phyloP scores from a whole-genome alignment of 1,140 invertebrate genomes.

The Uloborus diversus region DNA sequence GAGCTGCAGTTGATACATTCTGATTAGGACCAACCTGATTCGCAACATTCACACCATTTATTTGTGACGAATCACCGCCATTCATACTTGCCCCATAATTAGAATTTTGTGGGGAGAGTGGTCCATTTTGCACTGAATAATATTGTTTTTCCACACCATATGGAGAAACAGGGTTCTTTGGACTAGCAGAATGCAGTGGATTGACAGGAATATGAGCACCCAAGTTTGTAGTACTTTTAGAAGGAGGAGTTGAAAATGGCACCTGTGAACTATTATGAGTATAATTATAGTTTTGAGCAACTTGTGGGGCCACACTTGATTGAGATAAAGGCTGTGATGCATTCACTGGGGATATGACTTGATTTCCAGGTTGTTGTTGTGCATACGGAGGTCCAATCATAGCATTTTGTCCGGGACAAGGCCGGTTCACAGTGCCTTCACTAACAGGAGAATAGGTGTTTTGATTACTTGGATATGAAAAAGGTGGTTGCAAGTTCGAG shows the following conservation, averaged over 20 bases:
- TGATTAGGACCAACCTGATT: background rate
- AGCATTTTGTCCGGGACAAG: background rate
- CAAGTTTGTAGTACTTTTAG: no score
- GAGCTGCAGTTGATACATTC: background rate
- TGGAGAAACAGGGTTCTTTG: constrained; percentile 20
- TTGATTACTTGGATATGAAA: constrained; percentile 11
- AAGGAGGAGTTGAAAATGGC: no score
- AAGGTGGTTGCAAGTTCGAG: constrained; percentile 26
- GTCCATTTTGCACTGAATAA: constrained; percentile 16
- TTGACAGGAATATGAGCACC: no score
- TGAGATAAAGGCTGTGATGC: background rate
- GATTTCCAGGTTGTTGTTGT: background rate
- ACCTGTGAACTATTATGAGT: no score
- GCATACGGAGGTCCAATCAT: background rate
- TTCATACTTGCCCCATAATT: constrained; percentile 15
- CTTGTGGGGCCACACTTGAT: background rate
- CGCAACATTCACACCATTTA: constrained; percentile 29
- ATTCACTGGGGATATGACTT: background rate
- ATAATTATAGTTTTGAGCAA: constrained; percentile 35
- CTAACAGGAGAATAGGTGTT: constrained; percentile 36
- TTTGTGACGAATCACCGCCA: constrained; percentile 2
- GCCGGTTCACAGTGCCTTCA: background rate
- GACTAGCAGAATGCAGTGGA: constrained; percentile 20
- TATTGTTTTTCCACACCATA: constrained; percentile 1
- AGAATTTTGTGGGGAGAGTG: constrained; percentile 1